Conservation (phyloP, 23 tunicate genomes). For the Styela clava region DNA sequence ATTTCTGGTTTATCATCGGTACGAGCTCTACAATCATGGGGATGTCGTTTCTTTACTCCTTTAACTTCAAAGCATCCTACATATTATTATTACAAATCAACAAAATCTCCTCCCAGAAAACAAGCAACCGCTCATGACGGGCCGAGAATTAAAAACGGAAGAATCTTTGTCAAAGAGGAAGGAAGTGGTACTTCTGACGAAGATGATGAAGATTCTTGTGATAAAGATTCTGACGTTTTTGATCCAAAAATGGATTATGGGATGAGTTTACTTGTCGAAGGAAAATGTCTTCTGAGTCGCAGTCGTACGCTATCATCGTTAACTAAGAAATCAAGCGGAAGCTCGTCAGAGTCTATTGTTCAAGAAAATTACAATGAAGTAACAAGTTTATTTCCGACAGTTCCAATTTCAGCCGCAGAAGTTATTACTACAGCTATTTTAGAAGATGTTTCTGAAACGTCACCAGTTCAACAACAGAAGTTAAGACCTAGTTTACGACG, state of each 20-base stretch:
- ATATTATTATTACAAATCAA: slow-evolving; percentile 31
- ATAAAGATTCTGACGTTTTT: slow-evolving; percentile 55
- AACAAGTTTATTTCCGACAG: neutral
- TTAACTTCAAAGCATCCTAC: slow-evolving; percentile 50
- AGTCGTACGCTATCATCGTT: neutral
- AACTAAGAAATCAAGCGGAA: neutral
- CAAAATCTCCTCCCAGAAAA: neutral
- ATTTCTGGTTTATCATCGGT: slow-evolving; percentile 28
- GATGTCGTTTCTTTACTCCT: slow-evolving; percentile 76
- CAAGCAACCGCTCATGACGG: slow-evolving; percentile 17
- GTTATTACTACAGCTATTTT: neutral
- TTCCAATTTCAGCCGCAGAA: neutral
- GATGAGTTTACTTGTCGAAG: slow-evolving; percentile 63
- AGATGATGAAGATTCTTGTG: slow-evolving; percentile 18
- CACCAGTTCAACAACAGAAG: neutral
- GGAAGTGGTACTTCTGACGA: neutral
- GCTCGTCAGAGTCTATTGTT: slow-evolving; percentile 2
- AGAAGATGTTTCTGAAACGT: neutral
- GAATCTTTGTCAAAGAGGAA: neutral
- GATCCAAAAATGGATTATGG: slow-evolving; percentile 78
- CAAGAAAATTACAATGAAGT: neutral
- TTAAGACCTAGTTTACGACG: slow-evolving; percentile 15
- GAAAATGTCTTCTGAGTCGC: slow-evolving; percentile 41
- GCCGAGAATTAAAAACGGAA: neutral
- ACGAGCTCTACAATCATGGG: slow-evolving; percentile 70